Evolutionary conservation across 2,888 invertebrate genomes (phyloP), one percentile per base, ranked within the genome.

Genomic region (Microctonus brassicae): DNA sequence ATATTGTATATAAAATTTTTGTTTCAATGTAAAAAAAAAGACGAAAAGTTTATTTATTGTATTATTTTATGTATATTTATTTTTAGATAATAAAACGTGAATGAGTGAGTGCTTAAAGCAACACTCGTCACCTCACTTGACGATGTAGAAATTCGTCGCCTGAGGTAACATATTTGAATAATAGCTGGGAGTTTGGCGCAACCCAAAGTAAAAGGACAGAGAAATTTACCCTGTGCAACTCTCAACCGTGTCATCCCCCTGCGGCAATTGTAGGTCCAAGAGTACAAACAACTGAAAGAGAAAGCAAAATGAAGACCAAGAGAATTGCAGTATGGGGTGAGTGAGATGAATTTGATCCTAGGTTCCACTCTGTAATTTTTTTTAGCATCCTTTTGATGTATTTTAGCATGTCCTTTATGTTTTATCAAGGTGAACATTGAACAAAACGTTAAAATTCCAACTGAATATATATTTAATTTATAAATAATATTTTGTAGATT

Each of bases 351-450:
- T 66, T 71, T 71, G 61, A 62, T 66, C 65, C 55, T 17, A 39
- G 71, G 66, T 61, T 58, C 36, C 6, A 24, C 65, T 29, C 52
- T 65, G 60, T 66, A 62, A 66, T 71, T 66, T 71, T 71, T 66
- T 47, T 66, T 22, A 13, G 47, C 57, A 65, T 65, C 60, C 65
- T 61, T 53, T n/a, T 29, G 26, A 70, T 65, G 65, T 26, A 34
- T 64, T 64, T 60, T 58, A 60, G 55, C 36, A 24, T 53, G 57
- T 64, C 60, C 64, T 70, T 36, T 52, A n/a, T n/a, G n/a, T n/a
- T n/a, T n/a, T n/a, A n/a, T n/a, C n/a, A n/a, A n/a, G n/a, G n/a
- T n/a, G n/a, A n/a, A n/a, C n/a, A n/a, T n/a, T n/a, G n/a, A n/a
- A n/a, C n/a, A n/a, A n/a, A n/a, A n/a, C n/a, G n/a, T n/a, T n/a